phyloP scores from a whole-genome alignment of 2,113 vertebrate species.

The Mus musculus region DNA sequence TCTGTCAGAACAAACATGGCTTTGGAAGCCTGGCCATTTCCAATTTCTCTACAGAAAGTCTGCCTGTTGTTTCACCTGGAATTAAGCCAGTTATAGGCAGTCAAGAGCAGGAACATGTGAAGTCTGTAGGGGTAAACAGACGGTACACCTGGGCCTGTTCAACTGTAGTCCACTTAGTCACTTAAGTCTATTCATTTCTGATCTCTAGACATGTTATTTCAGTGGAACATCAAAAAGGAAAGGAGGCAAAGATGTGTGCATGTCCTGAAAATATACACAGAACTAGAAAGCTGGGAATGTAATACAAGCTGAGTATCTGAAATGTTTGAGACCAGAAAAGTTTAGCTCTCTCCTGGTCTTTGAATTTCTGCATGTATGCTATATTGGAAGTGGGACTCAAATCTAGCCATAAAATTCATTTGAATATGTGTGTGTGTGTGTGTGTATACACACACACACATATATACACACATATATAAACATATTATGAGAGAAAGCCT shows the following conservation, averaged over 20 bases:
- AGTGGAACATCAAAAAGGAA: slow-evolving; percentile 34
- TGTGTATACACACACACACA: not conserved
- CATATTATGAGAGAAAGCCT: not conserved
- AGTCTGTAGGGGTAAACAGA: not conserved
- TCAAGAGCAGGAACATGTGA: not conserved
- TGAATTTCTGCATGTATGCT: not conserved
- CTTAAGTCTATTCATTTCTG: slow-evolving; percentile 6
- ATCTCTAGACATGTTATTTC: slow-evolving; percentile 51
- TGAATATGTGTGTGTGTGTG: not conserved
- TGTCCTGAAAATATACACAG: slow-evolving; percentile 29
- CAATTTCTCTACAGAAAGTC: slow-evolving; percentile 33
- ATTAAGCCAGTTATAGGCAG: not conserved
- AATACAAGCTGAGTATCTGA: not conserved
- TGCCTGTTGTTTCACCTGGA: not conserved
- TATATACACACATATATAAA: not conserved
- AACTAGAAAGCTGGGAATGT: slow-evolving; percentile 11
- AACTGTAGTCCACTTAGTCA: not conserved
- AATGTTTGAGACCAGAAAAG: not conserved
- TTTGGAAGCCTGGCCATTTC: slow-evolving; percentile 33
- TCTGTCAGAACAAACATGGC: slow-evolving; percentile 3
- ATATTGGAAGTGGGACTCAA: not conserved
- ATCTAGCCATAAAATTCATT: not conserved
- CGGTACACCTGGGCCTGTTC: not conserved
- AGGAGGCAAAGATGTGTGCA: not conserved
- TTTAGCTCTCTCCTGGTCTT: not conserved